These are phyloP conservation scores for Etia nguti DNA, from an alignment of 2,113 vertebrate genomes.

Conservation along the genomic window DNA sequence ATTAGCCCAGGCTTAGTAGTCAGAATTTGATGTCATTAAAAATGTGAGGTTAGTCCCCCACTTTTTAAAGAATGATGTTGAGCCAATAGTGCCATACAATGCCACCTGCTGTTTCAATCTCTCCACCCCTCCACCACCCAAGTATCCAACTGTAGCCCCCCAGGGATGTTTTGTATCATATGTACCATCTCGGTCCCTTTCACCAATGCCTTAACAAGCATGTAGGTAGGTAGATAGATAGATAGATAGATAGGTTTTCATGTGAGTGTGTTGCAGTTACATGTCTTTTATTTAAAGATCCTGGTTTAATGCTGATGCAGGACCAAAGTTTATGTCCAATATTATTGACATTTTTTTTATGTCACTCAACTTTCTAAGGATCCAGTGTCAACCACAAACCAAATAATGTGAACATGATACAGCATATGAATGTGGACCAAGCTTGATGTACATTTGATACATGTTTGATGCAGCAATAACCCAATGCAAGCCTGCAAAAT, in stretches of 20 bases:
- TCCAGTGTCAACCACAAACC: conserved; percentile 13
- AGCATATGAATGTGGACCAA: not conserved
- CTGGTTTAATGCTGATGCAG: not conserved
- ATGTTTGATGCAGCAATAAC: not conserved
- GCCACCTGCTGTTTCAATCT: not conserved
- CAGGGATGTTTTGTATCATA: not conserved
- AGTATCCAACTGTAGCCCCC: not conserved
- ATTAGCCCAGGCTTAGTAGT: not conserved
- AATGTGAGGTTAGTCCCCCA: not conserved
- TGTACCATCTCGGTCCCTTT: not conserved
- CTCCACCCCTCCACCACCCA: not conserved
- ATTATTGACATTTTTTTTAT: not conserved
- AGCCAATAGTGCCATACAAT: not conserved
- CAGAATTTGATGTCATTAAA: not conserved
- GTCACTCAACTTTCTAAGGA: not conserved
- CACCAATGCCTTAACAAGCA: not conserved
- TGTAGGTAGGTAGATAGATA: not conserved
- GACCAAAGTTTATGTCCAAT: not conserved
- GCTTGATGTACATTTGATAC: conserved; percentile 2
- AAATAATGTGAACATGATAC: conserved; percentile 2
- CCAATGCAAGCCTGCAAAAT: not conserved
- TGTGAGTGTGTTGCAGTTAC: not conserved
- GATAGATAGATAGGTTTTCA: not conserved
- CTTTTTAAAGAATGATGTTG: not conserved
- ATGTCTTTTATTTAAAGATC: not conserved